Evolutionary conservation across 23 tunicate genomes (phyloP), one percentile per base, ranked within the genome.

Genomic region (Phallusia fumigata): DNA sequence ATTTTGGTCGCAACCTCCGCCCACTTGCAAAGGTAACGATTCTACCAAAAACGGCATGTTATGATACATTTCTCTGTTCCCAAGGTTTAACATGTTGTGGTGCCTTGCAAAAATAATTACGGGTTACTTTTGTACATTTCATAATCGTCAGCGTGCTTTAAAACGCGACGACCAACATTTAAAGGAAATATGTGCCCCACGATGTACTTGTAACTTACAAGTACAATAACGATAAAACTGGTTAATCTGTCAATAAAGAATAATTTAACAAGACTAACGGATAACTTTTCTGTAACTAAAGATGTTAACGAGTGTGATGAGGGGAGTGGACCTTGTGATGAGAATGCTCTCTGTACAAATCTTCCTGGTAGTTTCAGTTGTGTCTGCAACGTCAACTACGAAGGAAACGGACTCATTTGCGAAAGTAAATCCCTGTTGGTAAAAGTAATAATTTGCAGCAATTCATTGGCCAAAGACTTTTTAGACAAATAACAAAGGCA

Each of bases 1-100:
- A 69, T 12, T 30, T n/a, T 89, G 94, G 94, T 84, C 88, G 0
- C 31, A 75, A 53, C 31, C 53, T 79, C 79, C 83, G 3, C 94
- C 94, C 5, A 58, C 58, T 35, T 89, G 94, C 88, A 75, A 6
- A 31, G 69, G 94, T 89, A 40, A 58, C 26, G 10, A 40, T 40
- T 40, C 8, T 10, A 40, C 47, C 47, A 40, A 40, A 40, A 40
- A 40, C 47, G 10, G 10, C 5, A 40, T 3, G 47, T 5, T 3
- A 40, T 40, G 8, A 40, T 40, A 3, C 47, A 40, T 3, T 40
- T 40, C 10, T 40, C 5, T 10, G 10, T 10, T 40, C 10, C 10
- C 10, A 3, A 40, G 10, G 8, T 40, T 40, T 40, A 3, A 40
- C 47, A 40, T 40, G 47, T 40, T 40, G 47, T 10, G 47, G 47